phyloP scores from a whole-genome alignment of 2,113 vertebrate genomes.

The Picathartes gymnocephalus region DNA sequence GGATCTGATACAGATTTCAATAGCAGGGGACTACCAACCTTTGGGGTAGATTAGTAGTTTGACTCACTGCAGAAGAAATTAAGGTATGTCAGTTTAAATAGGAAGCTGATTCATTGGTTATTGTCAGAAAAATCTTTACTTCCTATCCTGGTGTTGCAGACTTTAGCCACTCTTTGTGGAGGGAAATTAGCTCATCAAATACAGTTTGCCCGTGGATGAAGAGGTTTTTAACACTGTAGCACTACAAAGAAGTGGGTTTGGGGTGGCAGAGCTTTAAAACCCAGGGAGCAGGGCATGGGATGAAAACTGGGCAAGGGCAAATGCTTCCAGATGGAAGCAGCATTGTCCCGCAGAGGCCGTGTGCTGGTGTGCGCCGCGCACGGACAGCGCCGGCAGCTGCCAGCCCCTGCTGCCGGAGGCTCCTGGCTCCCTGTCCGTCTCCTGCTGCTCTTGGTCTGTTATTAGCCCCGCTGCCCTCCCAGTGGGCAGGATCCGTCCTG shows the following conservation, averaged over 20 bases:
- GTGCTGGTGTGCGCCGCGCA: rapidly evolving
- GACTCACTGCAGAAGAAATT: background rate
- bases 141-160: background rate
- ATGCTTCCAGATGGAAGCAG: background rate
- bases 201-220: background rate
- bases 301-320: background rate
- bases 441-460: background rate
- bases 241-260: background rate
- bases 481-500: rapidly evolving
- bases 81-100: background rate
- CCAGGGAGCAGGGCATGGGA: no score
- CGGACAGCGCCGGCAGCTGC: background rate
- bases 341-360: background rate
- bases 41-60: background rate
- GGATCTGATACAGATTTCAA: background rate
- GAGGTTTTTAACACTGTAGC: background rate
- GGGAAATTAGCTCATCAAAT: background rate
- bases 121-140: background rate
- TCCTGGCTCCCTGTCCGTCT: background rate
- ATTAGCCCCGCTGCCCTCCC: background rate
- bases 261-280: background rate
- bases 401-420: background rate
- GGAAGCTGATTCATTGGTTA: background rate
- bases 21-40: background rate
- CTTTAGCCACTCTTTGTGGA: background rate